A percentile compares a stretch with the other conserved stretches of the same genome.
phyloP scores from a whole-genome alignment of 2,888 invertebrate species.

The Zonitis immaculata region DNA sequence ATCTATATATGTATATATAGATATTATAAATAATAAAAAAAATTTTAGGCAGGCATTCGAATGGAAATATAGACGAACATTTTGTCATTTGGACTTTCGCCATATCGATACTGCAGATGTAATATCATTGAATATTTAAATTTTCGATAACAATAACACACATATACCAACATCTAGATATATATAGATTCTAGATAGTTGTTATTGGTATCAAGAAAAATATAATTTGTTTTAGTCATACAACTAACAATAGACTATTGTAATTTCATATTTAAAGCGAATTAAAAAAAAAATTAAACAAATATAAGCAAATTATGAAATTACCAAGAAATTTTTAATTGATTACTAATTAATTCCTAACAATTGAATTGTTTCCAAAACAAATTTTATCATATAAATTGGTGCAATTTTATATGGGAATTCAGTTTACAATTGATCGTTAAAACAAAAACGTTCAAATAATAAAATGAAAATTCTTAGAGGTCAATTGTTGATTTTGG shows the following conservation, averaged over 20 bases:
- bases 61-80: conserved; percentile 1
- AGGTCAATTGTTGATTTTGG: not conserved
- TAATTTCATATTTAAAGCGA: not conserved
- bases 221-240: not conserved
- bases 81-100: conserved; percentile 5
- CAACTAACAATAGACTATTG: not conserved
- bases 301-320: not conserved
- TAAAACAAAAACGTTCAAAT: not conserved
- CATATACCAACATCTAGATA: not conserved
- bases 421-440: not conserved
- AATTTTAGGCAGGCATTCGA: not conserved
- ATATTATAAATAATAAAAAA: not conserved
- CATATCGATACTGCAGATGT: conserved; percentile 8
- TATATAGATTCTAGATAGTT: too few species aligned
- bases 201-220: not conserved
- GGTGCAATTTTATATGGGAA: not conserved
- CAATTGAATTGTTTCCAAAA: not conserved
- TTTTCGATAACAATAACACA: conserved; percentile 3
- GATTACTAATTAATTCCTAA: not conserved
- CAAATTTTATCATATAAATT: not conserved
- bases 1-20: too few species aligned
- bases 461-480: not conserved
- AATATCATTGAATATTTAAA: conserved; percentile 8
- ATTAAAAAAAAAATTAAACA: too few species aligned
- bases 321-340: not conserved